Evolutionary conservation across 2,113 vertebrate genomes (phyloP), one percentile per base, ranked within the genome.

Genomic region (Lepus europaeus): DNA sequence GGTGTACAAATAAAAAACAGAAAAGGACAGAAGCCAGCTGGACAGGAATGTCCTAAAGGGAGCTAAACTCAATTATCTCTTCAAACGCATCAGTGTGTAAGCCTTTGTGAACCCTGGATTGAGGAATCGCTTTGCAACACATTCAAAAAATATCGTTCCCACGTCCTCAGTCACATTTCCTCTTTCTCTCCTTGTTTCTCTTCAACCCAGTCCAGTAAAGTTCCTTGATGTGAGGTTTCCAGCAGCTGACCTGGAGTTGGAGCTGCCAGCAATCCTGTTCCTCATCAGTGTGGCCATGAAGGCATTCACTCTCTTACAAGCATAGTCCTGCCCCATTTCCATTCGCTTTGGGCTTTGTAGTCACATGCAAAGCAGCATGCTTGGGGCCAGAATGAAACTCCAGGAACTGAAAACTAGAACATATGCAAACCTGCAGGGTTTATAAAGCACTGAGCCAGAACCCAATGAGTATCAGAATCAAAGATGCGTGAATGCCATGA

Each of bases 221-320:
- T 86, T 73, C 31, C 72, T 61, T 64, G 89, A 68, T 78, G 91
- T 82, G 45, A 36, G 70, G 76, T 74, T 78, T 76, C 74, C 82
- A 78, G 83, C 39, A 39, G 17, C 82, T 82, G 73, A n/a, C 73
- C 53, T 78, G 20, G 87, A 77, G 23, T 13, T 66, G 74, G 36
- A 86, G 33, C 51, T 56, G 29, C 69, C 92, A 93, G 27, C 69
- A 45, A 11, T 20, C 78, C 61, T 86, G 49, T 17, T 88, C 45
- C 73, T 31, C 33, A 9, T 56, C 73, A 49, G 83, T 1, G 22
- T 6, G 0, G 29, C 78, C 9, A 6, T 3, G 7, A 87, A 83
- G 89, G 45, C 53, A 76, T 6, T 14, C 1, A 31, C 31, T 51
- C 16, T 77, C 73, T 51, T 49, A 36, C 2, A 70, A 89, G 27